A percentile compares a stretch with the other conserved stretches of the same genome.
Conservation (phyloP, 2,888 invertebrate species). For the Nephrotoma appendiculata region DNA sequence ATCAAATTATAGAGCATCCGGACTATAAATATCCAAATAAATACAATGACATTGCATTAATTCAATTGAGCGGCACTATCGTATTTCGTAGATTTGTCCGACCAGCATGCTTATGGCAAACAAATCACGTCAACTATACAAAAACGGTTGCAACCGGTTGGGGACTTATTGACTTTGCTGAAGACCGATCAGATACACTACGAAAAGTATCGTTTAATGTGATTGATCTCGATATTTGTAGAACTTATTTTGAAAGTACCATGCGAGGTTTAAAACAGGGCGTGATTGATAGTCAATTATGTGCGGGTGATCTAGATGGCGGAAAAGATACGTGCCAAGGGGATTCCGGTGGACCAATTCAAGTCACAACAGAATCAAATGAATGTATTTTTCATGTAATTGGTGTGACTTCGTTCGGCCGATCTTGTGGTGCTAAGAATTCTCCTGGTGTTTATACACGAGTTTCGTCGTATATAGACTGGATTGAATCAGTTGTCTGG, state of each 20-base stretch:
- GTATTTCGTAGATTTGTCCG: constrained; percentile 33
- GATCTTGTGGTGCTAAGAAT: constrained; percentile 15
- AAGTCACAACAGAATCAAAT: constrained; percentile 14
- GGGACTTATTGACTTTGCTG: constrained; percentile 25
- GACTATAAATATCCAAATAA: neutral
- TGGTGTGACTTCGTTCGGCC: constrained; percentile 19
- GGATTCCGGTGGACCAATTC: constrained; percentile 29
- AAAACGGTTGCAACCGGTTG: constrained; percentile 45
- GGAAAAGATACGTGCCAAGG: constrained; percentile 30
- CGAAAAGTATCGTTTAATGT: neutral
- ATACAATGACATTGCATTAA: constrained; percentile 8
- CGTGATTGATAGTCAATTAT: constrained; percentile 24
- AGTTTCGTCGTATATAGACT: constrained; percentile 17
- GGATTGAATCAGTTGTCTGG: constrained; percentile 18
- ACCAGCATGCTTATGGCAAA: constrained; percentile 43
- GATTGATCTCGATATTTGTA: neutral
- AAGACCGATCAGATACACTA: neutral
- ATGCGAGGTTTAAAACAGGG: constrained; percentile 14
- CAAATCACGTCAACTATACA: constrained; percentile 23
- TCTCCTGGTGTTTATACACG: constrained; percentile 19
- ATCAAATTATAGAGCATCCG: constrained; percentile 4
- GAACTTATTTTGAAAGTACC: neutral
- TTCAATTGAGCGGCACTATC: constrained; percentile 5
- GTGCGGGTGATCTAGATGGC: constrained; percentile 21
- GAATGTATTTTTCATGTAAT: constrained; percentile 9